phyloP scores from a whole-genome alignment of 2,797 vertebrate genomes.

The Anas capensis region DNA sequence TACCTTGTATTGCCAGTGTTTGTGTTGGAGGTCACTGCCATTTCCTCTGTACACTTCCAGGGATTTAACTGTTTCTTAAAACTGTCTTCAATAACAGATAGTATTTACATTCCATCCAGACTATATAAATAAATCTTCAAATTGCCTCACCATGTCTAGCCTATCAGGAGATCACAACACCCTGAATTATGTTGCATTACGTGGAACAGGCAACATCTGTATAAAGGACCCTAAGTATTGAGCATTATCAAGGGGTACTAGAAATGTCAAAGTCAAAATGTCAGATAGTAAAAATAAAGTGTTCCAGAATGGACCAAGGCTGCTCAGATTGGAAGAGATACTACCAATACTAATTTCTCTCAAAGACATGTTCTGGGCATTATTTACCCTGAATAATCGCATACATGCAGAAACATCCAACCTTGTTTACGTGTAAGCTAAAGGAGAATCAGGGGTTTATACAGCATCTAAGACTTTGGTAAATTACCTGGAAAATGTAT shows the following conservation, averaged over 20 bases:
- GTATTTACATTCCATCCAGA: neutral
- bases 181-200: neutral
- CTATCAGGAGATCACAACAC: neutral
- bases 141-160: neutral
- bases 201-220: neutral
- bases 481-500: neutral
- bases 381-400: neutral
- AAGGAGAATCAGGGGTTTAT: neutral
- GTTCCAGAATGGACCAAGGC: neutral
- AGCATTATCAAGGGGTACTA: neutral
- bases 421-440: neutral
- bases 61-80: neutral
- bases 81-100: neutral
- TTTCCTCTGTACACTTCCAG: neutral
- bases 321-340: neutral
- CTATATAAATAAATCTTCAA: neutral
- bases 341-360: neutral
- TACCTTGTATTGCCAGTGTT: neutral
- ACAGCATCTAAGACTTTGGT: neutral
- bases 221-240: neutral
- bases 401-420: neutral
- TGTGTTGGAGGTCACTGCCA: neutral
- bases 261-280: neutral
- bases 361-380: neutral
- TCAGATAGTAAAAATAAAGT: neutral